These are phyloP conservation scores for Zingel zingel DNA, from an alignment of 2,113 vertebrate genomes.

Conservation along the genomic window DNA sequence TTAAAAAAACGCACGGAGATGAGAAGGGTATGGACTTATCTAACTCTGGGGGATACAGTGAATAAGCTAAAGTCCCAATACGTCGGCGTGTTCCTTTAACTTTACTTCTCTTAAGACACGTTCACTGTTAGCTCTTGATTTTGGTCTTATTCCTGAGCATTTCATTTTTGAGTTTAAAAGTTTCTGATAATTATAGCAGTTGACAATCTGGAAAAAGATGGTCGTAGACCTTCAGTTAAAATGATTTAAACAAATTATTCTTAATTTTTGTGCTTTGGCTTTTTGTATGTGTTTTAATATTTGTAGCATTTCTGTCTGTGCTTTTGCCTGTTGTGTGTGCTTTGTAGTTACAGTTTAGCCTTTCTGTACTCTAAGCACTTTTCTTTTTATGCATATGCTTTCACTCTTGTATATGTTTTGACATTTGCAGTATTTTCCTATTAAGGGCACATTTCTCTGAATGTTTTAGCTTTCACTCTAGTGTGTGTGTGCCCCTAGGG, in stretches of 20 bases:
- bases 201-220: background rate
- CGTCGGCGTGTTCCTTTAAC: background rate
- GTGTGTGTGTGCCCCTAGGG: constrained; percentile 45
- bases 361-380: background rate
- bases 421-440: constrained; percentile 27
- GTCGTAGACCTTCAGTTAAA: background rate
- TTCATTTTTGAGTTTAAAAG: background rate
- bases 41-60: too few species aligned
- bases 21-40: too few species aligned
- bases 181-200: background rate
- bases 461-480: constrained; percentile 11
- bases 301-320: background rate
- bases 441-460: constrained; percentile 20
- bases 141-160: background rate
- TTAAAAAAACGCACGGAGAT: too few species aligned
- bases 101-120: background rate
- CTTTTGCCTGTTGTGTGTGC: background rate
- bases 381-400: background rate
- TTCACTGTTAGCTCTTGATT: background rate
- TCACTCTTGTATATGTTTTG: constrained; percentile 9
- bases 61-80: too few species aligned
- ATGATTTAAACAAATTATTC: background rate
- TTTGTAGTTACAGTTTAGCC: background rate
- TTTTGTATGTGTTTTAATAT: background rate
- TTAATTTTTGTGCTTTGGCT: background rate